A percentile compares a stretch with the other conserved stretches of the same genome.
phyloP scores from a whole-genome alignment of 2,797 vertebrate species.

The Botia almorhae region DNA sequence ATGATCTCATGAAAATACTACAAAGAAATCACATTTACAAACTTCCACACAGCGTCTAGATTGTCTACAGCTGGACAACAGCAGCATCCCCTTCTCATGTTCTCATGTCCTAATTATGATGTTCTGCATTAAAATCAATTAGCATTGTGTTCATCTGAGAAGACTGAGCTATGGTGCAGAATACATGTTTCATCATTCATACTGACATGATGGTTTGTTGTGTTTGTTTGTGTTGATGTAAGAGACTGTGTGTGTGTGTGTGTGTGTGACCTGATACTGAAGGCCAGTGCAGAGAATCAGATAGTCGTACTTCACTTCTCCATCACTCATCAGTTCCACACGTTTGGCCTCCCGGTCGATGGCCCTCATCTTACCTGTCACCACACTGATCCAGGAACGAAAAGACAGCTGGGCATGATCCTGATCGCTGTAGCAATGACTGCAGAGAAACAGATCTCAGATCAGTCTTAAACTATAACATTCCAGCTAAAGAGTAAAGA shows the following conservation, averaged over 20 bases:
- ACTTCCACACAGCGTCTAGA: background rate
- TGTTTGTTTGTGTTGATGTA: too few relatives aligned
- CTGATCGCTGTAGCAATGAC: conserved; percentile 85
- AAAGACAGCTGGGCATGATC: conserved; percentile 85
- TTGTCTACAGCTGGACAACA: background rate
- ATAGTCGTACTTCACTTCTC: conserved; percentile 84
- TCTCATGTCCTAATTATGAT: conserved; percentile 1
- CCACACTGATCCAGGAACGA: conserved; percentile 79
- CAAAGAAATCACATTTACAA: too few relatives aligned
- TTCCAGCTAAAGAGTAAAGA: conserved; percentile 2
- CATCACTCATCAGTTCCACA: conserved; percentile 75
- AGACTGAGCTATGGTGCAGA: conserved; percentile 8
- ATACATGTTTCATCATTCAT: conserved; percentile 3
- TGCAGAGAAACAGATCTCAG: conserved; percentile 62
- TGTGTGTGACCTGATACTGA: conserved; percentile 87
- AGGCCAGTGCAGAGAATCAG: conserved; percentile 89
- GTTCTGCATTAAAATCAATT: background rate
- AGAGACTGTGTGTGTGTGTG: too few relatives aligned
- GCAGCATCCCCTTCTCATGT: background rate
- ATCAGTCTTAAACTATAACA: background rate
- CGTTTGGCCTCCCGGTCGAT: conserved; percentile 86
- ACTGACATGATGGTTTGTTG: background rate
- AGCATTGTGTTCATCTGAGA: conserved; percentile 5
- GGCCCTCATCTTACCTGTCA: conserved; percentile 87
- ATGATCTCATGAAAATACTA: too few relatives aligned